Evolutionary conservation across 2,797 vertebrate species (phyloP), one percentile per base, ranked within the genome.

Genomic region (Xyrichtys novacula): DNA sequence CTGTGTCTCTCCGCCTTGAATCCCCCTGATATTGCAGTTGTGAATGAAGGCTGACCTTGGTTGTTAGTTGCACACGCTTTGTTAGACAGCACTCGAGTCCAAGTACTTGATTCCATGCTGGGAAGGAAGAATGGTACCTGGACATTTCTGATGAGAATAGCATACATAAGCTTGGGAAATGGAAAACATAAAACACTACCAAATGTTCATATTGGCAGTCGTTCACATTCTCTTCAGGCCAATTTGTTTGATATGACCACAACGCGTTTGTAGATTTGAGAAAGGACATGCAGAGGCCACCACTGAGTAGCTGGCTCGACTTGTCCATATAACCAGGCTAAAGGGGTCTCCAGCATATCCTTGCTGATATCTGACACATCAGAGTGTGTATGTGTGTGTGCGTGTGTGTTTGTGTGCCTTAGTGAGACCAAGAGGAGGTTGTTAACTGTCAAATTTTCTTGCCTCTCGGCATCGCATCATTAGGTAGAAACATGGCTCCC

Each of bases 381-480:
- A 55, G 9, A 61, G 10, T 32, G 40, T 32, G 16, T 20, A 31
- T 25, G 48, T 50, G 22, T 49, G 34, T 54, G 53, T 52, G 53
- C 19, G 48, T 6, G 11, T 32, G 36, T 12, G n/a, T 32, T 19
- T 26, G 6, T 39, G 22, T 11, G 48, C 1, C 23, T 46, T 32
- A 31, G 29, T 61, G 61, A 43, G 47, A 66, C 53, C 25, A 25
- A 58, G 60, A 78, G 48, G 58, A 77, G 67, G 64, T 65, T 85
- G 74, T 78, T 83, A 82, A 80, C 76, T 81, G 77, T 89, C 84
- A 86, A 26, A 78, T 77, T 78, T 73, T 76, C 68, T 72, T 69
- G 76, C 74, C 73, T 87, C 62, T 73, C 54, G 36, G 87, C 78
- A 72, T 80, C 79, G 88, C 85, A 89, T 91, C 88, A 90, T 90